These are phyloP conservation scores for Xenopus petersii DNA, from an alignment of 2,797 vertebrate species.

Conservation along the genomic window DNA sequence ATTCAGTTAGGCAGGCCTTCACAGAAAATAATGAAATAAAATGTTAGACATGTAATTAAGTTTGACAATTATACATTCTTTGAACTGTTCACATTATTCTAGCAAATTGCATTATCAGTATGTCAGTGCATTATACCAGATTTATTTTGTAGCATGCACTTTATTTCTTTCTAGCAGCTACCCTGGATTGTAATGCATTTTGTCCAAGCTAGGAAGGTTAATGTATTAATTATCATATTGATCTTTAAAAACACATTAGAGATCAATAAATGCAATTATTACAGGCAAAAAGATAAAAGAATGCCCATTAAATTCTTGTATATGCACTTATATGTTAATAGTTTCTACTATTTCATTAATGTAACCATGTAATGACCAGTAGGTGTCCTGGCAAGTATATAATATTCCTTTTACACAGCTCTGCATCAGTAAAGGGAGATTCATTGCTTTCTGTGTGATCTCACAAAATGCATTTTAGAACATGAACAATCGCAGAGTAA, in stretches of 20 bases:
- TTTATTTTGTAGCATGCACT: not conserved
- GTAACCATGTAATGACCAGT: too few species aligned
- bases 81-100: not conserved
- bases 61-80: not conserved
- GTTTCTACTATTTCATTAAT: not conserved
- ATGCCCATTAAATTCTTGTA: not conserved
- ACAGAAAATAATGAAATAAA: not conserved
- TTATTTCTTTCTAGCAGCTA: not conserved
- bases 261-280: conserved; percentile 1
- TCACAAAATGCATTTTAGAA: too few species aligned
- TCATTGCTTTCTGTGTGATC: too few species aligned
- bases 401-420: too few species aligned
- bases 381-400: too few species aligned
- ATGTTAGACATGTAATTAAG: not conserved
- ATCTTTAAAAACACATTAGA: conserved; percentile 4
- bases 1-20: not conserved
- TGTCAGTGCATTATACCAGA: not conserved
- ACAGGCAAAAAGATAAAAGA: not conserved
- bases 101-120: not conserved
- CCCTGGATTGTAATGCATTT: not conserved
- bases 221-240: not conserved
- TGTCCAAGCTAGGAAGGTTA: not conserved
- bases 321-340: not conserved
- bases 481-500: too few species aligned
- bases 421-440: too few species aligned